Base-by-base conservation (phyloP, 1,140 invertebrate genomes). In the Luehdorfia chinensis region DNA sequence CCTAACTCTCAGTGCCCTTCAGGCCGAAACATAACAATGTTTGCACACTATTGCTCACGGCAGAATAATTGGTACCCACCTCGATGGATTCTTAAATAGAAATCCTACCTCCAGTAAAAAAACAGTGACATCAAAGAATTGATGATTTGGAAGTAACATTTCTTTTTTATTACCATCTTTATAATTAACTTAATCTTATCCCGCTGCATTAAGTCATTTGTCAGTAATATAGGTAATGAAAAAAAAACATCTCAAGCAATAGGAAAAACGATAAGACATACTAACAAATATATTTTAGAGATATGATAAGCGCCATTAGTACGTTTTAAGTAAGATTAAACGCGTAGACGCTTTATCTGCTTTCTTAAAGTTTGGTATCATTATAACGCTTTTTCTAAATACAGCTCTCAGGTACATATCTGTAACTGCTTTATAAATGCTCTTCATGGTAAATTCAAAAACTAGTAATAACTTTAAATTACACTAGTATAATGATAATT, bases 231-330 rank as follows among this genome's bases (percentile, higher is more conserved):
- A 30, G 27, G 16, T 28, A 8, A 16, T 41, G 2, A 39, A 36
- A 15, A 39, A 28, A 9, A 12, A 28, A 30, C 14, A 9, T 30
- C 23, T 30, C 14, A 7, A 28, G 12, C 9, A 16, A 12, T 3
- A 43, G 8, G 7, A 37, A 18, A n/a, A 11, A 43, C 14, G 39
- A 43, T 43, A 43, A 34, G 33, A 9, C 4, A 43, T 15, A 25
- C 39, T 1, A 30, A 43, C 13, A 16, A 43, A 43, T 43, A 28
- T 13, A 43, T 43, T 28, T 41, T 15, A n/a, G 14, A 43, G 39
- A 43, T 43, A 43, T 28, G 37, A 28, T 43, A 43, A 43, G 27
- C 14, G 39, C 18, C 39, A 43, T 43, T 43, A 30, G 39, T 18
- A 30, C 25, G 14, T 43, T 43, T 43, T 11, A 43, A 43, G 25